A percentile compares a stretch with the other conserved stretches of the same genome.
Evolutionary conservation across 2,888 invertebrate species (phyloP).

Genomic region (Andrena marginata): DNA sequence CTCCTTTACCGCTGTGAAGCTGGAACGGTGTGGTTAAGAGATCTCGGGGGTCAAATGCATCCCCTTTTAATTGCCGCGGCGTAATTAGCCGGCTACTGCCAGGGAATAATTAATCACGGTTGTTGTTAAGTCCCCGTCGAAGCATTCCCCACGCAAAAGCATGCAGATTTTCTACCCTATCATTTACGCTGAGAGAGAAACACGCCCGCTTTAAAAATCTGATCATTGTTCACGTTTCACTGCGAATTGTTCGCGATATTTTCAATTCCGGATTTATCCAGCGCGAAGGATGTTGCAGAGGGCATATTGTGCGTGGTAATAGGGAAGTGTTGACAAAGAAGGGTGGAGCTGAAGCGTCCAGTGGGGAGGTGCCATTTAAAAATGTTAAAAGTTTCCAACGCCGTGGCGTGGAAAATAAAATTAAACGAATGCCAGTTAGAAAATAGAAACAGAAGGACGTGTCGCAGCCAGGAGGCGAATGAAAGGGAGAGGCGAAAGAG

Average conservation of each 20-base stretch:
- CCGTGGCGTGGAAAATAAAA: slow-evolving; percentile 51
- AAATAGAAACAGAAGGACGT: slow-evolving; percentile 64
- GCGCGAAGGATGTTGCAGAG: neutral
- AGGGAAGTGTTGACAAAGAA: neutral
- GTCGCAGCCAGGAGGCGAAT: slow-evolving; percentile 55
- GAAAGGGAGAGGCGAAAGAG: slow-evolving; percentile 45
- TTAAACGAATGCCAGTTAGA: slow-evolving; percentile 51
- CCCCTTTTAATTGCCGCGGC: slow-evolving; percentile 59
- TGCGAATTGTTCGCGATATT: neutral
- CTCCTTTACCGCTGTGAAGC: slow-evolving; percentile 15
- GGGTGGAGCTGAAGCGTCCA: neutral
- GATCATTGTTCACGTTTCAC: too few species aligned
- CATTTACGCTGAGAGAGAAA: neutral
- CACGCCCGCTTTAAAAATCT: neutral
- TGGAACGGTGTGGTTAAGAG: slow-evolving; percentile 46
- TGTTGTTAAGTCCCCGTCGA: slow-evolving; percentile 59
- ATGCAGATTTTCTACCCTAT: slow-evolving; percentile 25
- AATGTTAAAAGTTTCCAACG: slow-evolving; percentile 53
- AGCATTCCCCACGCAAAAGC: slow-evolving; percentile 42
- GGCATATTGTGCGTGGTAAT: neutral
- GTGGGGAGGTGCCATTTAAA: slow-evolving; percentile 35
- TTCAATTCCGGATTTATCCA: neutral
- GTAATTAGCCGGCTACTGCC: slow-evolving; percentile 63
- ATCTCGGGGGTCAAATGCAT: slow-evolving; percentile 67
- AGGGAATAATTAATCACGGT: slow-evolving; percentile 63